Evolutionary conservation across 53 echinoderm and acorn worm genomes (phyloP).

Genomic region (Astropecten irregularis): DNA sequence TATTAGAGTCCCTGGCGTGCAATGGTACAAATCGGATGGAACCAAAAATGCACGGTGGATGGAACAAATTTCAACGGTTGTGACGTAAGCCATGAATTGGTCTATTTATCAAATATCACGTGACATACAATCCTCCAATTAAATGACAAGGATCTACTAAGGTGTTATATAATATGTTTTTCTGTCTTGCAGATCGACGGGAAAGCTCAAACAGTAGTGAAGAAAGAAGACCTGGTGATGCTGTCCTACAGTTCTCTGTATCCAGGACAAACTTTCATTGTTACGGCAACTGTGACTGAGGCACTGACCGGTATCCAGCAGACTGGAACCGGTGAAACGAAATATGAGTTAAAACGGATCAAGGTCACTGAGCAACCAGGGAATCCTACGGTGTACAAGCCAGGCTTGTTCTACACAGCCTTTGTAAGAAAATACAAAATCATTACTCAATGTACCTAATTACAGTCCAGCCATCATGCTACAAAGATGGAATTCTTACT

Average conservation of each 20-base stretch:
- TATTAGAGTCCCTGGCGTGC: too few species aligned
- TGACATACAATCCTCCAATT: too few species aligned
- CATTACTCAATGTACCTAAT: too few species aligned
- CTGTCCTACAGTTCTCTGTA: neutral
- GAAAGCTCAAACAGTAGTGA: slow-evolving; percentile 16
- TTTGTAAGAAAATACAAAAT: slow-evolving; percentile 62
- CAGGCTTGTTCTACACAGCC: slow-evolving; percentile 55
- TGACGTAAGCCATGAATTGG: too few species aligned
- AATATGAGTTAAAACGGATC: slow-evolving; percentile 34
- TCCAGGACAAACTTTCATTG: neutral
- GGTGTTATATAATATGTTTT: neutral
- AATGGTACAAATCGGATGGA: too few species aligned
- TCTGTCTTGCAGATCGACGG: slow-evolving; percentile 43
- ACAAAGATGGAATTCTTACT: too few species aligned
- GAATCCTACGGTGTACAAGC: slow-evolving; percentile 63
- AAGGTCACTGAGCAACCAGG: slow-evolving; percentile 46
- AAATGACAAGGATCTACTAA: too few species aligned
- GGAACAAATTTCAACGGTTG: too few species aligned
- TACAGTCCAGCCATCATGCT: too few species aligned
- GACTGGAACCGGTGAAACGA: neutral
- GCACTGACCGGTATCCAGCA: slow-evolving; percentile 55
- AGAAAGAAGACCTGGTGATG: neutral
- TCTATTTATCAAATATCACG: too few species aligned
- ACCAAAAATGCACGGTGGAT: too few species aligned
- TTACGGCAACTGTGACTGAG: slow-evolving; percentile 63